Conservation (phyloP, 2,797 vertebrate genomes). For the Pangasius krempfi region DNA sequence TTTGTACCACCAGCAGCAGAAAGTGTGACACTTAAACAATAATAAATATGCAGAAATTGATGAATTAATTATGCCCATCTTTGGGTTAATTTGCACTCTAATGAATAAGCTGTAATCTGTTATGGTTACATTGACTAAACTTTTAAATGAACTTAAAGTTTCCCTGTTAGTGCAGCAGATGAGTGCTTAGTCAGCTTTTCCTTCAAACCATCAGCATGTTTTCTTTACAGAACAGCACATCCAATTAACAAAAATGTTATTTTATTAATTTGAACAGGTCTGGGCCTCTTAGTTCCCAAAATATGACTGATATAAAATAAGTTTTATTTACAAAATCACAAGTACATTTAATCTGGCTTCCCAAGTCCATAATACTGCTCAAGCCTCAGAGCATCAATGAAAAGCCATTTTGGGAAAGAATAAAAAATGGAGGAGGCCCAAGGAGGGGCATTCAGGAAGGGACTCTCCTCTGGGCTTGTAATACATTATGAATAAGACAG, state of each 20-base stretch:
- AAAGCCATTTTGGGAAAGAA: not conserved
- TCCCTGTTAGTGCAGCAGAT: not conserved
- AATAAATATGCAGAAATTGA: not conserved
- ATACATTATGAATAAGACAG: not conserved
- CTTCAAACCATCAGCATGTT: not conserved
- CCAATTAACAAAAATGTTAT: too few species aligned
- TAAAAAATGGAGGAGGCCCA: not conserved
- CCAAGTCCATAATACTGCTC: not conserved
- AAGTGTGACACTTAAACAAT: not conserved
- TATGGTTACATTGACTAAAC: too few species aligned
- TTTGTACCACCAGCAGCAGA: too few species aligned
- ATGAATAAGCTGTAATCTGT: not conserved
- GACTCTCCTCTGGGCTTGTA: not conserved
- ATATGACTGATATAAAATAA: not conserved
- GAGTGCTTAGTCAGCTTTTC: not conserved
- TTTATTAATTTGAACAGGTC: not conserved
- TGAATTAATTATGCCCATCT: not conserved
- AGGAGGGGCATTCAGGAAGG: not conserved
- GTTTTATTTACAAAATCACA: not conserved
- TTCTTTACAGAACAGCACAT: not conserved
- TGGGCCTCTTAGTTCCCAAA: not conserved
- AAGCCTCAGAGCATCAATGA: not conserved
- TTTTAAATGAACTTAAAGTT: too few species aligned
- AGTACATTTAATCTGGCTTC: not conserved
- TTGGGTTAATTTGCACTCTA: not conserved